phyloP scores from a whole-genome alignment of 2,888 invertebrate genomes.

The Paralinhomoeus sp. region DNA sequence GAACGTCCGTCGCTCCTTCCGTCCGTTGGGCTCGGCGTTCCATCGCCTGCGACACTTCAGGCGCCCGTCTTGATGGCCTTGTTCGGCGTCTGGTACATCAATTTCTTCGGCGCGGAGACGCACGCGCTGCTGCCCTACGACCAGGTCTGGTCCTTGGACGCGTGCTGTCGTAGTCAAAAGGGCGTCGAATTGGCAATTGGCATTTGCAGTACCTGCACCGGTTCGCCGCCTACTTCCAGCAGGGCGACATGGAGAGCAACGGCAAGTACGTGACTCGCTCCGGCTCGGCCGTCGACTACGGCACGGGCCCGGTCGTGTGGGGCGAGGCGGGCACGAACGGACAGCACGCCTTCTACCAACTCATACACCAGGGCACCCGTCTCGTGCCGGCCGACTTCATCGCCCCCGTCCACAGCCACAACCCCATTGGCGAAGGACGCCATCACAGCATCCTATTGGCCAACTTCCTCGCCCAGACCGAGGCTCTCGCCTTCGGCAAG shows the following conservation, averaged over 20 bases:
- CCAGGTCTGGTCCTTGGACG: slow-evolving; percentile 35
- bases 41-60: slow-evolving; percentile 31
- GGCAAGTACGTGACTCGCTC: slow-evolving; percentile 40
- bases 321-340: slow-evolving; percentile 99
- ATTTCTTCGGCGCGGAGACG: slow-evolving; percentile 82
- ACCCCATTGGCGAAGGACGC: slow-evolving; percentile 50
- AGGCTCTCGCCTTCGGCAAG: slow-evolving; percentile 76
- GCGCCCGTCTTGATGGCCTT: slow-evolving; percentile 74
- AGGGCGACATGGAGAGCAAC: slow-evolving; percentile 45
- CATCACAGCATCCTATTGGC: slow-evolving; percentile 85
- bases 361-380: slow-evolving; percentile 78
- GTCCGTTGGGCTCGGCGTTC: background rate
- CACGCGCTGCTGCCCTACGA: slow-evolving; percentile 91
- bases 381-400: slow-evolving; percentile 90
- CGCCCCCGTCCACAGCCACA: slow-evolving; percentile 70
- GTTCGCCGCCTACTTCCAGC: slow-evolving; percentile 97
- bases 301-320: slow-evolving; percentile 64
- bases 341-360: slow-evolving; percentile 97
- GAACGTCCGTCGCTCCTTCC: slow-evolving; percentile 44
- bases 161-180: background rate
- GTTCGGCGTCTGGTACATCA: slow-evolving; percentile 65
- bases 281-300: slow-evolving; percentile 31
- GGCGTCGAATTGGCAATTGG: too few species aligned
- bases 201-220: slow-evolving; percentile 55
- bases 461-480: slow-evolving; percentile 94